A percentile compares a stretch with the other conserved stretches of the same genome.
phyloP scores from a whole-genome alignment of 2,888 invertebrate genomes.

The Trilocha varians region DNA sequence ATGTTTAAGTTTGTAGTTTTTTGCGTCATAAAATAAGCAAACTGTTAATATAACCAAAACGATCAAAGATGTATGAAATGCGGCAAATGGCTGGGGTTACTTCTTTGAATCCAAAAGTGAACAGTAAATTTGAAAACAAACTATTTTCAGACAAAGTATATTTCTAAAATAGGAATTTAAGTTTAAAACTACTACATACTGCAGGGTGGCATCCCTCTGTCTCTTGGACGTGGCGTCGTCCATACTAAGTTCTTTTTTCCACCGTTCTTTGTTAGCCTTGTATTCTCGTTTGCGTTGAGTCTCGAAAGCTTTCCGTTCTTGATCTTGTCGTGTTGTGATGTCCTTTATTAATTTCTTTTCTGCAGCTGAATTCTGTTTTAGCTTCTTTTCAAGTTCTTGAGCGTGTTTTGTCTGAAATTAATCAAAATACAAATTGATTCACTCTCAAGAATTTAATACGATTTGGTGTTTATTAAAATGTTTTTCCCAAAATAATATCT shows the following conservation, averaged over 20 bases:
- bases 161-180: no score
- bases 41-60: no score
- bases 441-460: background rate
- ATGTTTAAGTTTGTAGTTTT: no score
- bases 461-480: background rate
- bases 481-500: constrained; percentile 10
- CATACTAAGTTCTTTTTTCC: constrained; percentile 94
- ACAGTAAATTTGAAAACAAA: no score
- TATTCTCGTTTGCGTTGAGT: constrained; percentile 97
- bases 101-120: no score
- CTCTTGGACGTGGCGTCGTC: constrained; percentile 94
- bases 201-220: constrained; percentile 90
- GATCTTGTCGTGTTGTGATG: constrained; percentile 90
- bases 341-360: constrained; percentile 96
- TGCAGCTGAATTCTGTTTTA: constrained; percentile 88
- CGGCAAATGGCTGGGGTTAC: no score
- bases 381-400: constrained; percentile 84
- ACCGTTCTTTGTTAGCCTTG: constrained; percentile 95
- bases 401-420: constrained; percentile 77
- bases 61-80: no score
- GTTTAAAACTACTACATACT: no score
- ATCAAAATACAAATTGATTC: background rate
- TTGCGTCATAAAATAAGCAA: no score
- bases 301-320: constrained; percentile 92
- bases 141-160: no score